These are phyloP conservation scores for Amazona finschi DNA, from an alignment of 2,797 vertebrate species.

Conservation along the genomic window DNA sequence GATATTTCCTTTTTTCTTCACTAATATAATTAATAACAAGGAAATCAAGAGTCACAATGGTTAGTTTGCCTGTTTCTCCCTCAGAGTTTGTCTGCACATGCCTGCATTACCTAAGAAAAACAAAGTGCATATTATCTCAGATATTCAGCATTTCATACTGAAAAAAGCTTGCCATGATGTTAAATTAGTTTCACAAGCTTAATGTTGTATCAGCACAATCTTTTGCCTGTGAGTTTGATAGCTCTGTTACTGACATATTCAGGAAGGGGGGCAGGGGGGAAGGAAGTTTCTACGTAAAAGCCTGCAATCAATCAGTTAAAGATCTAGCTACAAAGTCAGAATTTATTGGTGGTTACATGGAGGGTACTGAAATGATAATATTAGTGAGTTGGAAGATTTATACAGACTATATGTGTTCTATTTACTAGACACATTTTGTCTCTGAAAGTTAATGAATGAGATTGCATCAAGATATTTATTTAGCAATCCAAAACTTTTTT, in stretches of 20 bases:
- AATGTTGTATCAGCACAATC: not conserved
- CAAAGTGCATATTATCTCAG: not conserved
- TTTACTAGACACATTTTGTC: not conserved
- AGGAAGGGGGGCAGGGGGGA: fast-evolving
- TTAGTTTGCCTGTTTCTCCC: not conserved
- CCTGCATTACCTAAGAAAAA: not conserved
- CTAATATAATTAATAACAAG: not conserved
- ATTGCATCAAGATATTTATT: not conserved
- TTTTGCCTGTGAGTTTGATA: not conserved
- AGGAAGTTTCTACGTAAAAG: not conserved
- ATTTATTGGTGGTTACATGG: not conserved
- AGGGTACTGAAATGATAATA: not conserved
- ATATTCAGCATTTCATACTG: not conserved
- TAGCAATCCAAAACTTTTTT: not conserved
- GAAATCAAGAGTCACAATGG: not conserved
- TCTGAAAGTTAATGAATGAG: not conserved
- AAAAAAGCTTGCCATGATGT: not conserved
- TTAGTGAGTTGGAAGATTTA: not conserved
- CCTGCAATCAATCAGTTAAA: conserved; percentile 35
- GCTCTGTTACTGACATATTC: not conserved
- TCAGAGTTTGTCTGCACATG: not conserved
- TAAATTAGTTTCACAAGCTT: not conserved
- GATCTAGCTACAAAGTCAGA: not conserved
- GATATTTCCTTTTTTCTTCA: not conserved
- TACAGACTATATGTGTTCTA: not conserved